Evolutionary conservation across 2,797 vertebrate genomes (phyloP), one percentile per base, ranked within the genome.

Genomic region (Alosa sapidissima): DNA sequence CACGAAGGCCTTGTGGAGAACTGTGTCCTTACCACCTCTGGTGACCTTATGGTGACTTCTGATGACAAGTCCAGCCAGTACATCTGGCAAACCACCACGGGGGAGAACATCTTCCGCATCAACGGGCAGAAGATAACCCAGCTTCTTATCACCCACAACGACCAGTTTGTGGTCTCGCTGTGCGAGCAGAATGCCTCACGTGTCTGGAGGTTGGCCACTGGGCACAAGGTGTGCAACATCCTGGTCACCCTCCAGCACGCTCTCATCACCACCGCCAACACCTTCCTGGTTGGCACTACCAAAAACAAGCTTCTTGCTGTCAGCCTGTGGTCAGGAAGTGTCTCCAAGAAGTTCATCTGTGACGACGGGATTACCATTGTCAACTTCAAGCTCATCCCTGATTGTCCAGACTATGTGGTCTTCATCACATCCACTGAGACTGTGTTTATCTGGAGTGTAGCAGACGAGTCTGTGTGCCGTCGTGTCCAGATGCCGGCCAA

Each of bases 161-260:
- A 99, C 90, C 98, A 99, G 88, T 99, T 99, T 93, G 98, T 99
- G 84, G 98, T 99, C 86, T 99, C 98, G 2, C 98, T 99, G 11
- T 99, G 98, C 0, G 98, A 99, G 92, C 97, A 99, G 91, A 99
- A 99, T 0, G 97, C 97, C 83, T 99, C 98, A 51, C 95, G 98
- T 88, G 98, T 99, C 48, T 99, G 98, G 98, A 96, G 98, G 87
- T 94, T 99, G 7, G 97, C 97, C 2, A 99, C 98, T 0, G 98
- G 98, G 68, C 98, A 99, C 91, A 97, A 99, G 87, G 97, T 99
- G 83, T 99, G 98, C 94, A 99, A 99, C 95, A 99, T 99, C 89
- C 93, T 99, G 89, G 97, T 99, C 91, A 96, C 96, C n/a, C 95
- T 99, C 91, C 97, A 99, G 92, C 98, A 97, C 36, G 98, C 98